Percentiles rank a stretch among this genome's conserved stretches.
Evolutionary conservation across 2,797 vertebrate species (phyloP).

Genomic region (Silurus aristotelis): DNA sequence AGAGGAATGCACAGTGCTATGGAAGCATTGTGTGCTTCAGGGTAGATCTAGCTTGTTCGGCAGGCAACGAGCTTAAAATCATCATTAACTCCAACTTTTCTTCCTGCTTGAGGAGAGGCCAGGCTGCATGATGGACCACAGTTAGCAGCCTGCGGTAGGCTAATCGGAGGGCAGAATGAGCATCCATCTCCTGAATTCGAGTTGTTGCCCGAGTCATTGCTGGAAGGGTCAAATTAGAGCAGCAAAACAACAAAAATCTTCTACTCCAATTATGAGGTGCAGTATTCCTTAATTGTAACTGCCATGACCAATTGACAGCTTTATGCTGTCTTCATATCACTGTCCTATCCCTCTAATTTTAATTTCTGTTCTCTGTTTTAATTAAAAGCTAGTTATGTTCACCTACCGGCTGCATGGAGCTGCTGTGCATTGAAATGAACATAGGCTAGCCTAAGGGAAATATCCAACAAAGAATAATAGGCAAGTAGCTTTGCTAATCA

Average conservation of each 20-base stretch:
- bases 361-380: slow-evolving; percentile 71
- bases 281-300: slow-evolving; percentile 50
- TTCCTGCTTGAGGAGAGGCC: slow-evolving; percentile 44
- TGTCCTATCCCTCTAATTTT: slow-evolving; percentile 61
- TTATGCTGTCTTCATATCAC: slow-evolving; percentile 65
- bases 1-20: slow-evolving; percentile 34
- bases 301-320: slow-evolving; percentile 66
- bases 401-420: slow-evolving; percentile 69
- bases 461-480: slow-evolving; percentile 63
- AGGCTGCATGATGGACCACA: slow-evolving; percentile 46
- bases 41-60: slow-evolving; percentile 32
- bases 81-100: slow-evolving; percentile 53
- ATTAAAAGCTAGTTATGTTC: slow-evolving; percentile 72
- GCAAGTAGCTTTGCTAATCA: slow-evolving; percentile 63
- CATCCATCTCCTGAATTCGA: slow-evolving; percentile 40
- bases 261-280: slow-evolving; percentile 46
- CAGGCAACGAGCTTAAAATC: slow-evolving; percentile 51
- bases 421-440: slow-evolving; percentile 65
- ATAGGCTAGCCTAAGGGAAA: slow-evolving; percentile 62
- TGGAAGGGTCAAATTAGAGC: slow-evolving; percentile 58
- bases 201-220: slow-evolving; percentile 34
- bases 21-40: slow-evolving; percentile 30
- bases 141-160: slow-evolving; percentile 44
- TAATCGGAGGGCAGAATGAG: slow-evolving; percentile 48
- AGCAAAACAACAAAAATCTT: slow-evolving; percentile 49